These are phyloP conservation scores for Heliothis subflexa DNA, from an alignment of 1,140 invertebrate genomes.

Conservation along the genomic window DNA sequence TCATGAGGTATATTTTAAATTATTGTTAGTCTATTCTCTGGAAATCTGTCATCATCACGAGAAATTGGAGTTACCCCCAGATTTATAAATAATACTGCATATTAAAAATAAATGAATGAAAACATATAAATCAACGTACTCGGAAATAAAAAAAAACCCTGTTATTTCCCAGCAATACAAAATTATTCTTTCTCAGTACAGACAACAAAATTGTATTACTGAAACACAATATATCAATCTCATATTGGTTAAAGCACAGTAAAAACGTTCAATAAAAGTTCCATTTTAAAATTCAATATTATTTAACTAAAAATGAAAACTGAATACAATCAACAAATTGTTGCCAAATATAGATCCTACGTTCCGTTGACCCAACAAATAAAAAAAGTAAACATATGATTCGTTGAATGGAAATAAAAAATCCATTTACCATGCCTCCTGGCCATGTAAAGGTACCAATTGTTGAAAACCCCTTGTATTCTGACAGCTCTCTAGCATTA, in stretches of 20 bases:
- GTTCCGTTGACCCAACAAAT: constrained; percentile 37
- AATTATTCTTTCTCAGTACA: background rate
- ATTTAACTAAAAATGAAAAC: constrained; percentile 25
- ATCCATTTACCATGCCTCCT: constrained; percentile 50
- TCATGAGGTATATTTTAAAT: too few species aligned
- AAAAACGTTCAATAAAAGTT: constrained; percentile 1
- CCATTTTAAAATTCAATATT: constrained; percentile 29
- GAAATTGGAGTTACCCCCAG: too few species aligned
- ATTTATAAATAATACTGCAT: too few species aligned
- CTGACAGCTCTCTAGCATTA: constrained; percentile 22
- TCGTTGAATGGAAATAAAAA: constrained; percentile 51
- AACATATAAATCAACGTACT: background rate
- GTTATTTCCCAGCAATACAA: constrained; percentile 4
- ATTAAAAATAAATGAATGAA: too few species aligned
- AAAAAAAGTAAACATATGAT: constrained; percentile 46
- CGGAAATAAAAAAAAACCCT: background rate
- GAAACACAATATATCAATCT: constrained; percentile 17
- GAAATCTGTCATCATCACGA: too few species aligned
- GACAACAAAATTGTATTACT: background rate
- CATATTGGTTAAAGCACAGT: constrained; percentile 1
- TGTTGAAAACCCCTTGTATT: constrained; percentile 10
- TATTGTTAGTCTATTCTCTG: too few species aligned
- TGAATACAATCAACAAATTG: constrained; percentile 32
- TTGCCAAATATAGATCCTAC: constrained; percentile 26
- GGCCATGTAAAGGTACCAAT: constrained; percentile 49